phyloP scores from a whole-genome alignment of 2,888 invertebrate genomes.

The Agonopterix alstromeriana region DNA sequence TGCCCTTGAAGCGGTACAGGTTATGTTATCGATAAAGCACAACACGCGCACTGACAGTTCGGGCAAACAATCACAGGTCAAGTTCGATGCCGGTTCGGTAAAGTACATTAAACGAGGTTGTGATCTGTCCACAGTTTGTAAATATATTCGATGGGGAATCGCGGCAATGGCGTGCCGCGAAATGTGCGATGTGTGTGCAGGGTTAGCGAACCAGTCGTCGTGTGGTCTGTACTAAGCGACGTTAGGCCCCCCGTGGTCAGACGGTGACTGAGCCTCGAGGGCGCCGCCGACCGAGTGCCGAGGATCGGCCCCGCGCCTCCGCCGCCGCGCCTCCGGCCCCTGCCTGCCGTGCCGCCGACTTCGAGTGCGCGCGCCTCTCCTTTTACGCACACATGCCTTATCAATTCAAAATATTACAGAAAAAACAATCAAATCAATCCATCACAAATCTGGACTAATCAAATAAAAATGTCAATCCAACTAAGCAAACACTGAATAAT shows the following conservation, averaged over 20 bases:
- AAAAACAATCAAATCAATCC: too few relatives aligned
- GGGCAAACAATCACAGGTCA: slow-evolving; percentile 68
- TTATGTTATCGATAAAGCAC: slow-evolving; percentile 75
- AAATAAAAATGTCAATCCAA: too few relatives aligned
- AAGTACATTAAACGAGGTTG: slow-evolving; percentile 32
- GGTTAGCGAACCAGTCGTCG: slow-evolving; percentile 44
- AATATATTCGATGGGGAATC: slow-evolving; percentile 23
- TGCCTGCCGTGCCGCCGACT: slow-evolving; percentile 21
- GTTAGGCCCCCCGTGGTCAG: slow-evolving; percentile 43
- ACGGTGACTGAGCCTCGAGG: slow-evolving; percentile 60
- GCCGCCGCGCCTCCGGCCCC: slow-evolving; percentile 28
- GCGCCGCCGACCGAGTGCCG: slow-evolving; percentile 49
- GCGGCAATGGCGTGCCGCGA: slow-evolving; percentile 29
- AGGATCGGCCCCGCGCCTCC: slow-evolving; percentile 34
- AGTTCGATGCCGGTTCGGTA: slow-evolving; percentile 49
- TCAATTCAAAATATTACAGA: too few relatives aligned
- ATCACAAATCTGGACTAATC: too few relatives aligned
- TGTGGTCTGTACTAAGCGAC: slow-evolving; percentile 32
- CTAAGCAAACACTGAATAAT: too few relatives aligned
- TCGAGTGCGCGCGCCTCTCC: slow-evolving; percentile 61
- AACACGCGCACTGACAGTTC: slow-evolving; percentile 73
- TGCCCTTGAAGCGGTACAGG: slow-evolving; percentile 69
- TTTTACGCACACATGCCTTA: not conserved
- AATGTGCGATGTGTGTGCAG: slow-evolving; percentile 44
- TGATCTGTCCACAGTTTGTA: slow-evolving; percentile 31